These are phyloP conservation scores for Catotricha subobsoleta DNA, from an alignment of 2,888 invertebrate genomes.

Conservation along the genomic window DNA sequence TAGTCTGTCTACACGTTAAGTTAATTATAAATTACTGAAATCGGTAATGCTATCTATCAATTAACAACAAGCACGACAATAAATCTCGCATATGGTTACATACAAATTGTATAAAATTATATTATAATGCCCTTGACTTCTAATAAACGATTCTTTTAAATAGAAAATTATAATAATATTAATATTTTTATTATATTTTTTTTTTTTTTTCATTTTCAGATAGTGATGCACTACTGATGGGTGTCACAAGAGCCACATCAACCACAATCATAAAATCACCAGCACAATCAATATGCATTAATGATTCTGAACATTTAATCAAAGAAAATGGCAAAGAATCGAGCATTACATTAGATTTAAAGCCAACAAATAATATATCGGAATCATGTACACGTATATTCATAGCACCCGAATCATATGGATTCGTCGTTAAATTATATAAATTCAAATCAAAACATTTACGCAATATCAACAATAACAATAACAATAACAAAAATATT, in stretches of 20 bases:
- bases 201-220: constrained; percentile 18
- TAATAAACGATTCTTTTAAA: too few species aligned
- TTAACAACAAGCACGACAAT: too few species aligned
- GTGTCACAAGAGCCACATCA: background rate
- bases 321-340: constrained; percentile 22
- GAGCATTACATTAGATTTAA: constrained; percentile 27
- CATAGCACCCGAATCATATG: constrained; percentile 24
- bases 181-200: background rate
- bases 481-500: constrained; percentile 4
- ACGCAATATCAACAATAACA: constrained; percentile 1
- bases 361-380: constrained; percentile 13
- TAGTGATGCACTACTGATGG: constrained; percentile 13
- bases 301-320: constrained; percentile 13
- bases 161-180: too few species aligned
- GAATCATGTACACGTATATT: constrained; percentile 23
- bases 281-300: background rate
- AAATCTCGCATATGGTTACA: too few species aligned
- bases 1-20: too few species aligned
- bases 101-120: too few species aligned
- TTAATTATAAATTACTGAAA: too few species aligned
- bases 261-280: background rate
- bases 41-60: too few species aligned
- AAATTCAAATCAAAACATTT: constrained; percentile 3
- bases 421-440: constrained; percentile 24
- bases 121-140: too few species aligned